Percentiles rank a stretch among this genome's conserved stretches.
phyloP scores from a whole-genome alignment of 2,888 invertebrate species.

The Masnerella sp. region DNA sequence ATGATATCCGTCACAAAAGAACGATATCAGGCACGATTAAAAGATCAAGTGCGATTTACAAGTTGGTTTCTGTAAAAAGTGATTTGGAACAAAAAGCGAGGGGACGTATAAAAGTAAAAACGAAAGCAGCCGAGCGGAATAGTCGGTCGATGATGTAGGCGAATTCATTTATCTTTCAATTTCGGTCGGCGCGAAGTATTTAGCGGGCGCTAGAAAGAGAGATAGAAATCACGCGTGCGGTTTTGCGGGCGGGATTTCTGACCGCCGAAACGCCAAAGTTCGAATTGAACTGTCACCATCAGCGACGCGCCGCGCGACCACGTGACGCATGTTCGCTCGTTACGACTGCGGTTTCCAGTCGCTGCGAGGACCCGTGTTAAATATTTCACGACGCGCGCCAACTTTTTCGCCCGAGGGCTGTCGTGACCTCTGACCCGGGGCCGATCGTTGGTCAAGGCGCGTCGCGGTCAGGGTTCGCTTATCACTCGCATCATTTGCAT shows the following conservation, averaged over 20 bases:
- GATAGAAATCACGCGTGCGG: slow-evolving; percentile 76
- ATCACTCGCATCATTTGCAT: slow-evolving; percentile 66
- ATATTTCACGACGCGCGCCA: slow-evolving; percentile 63
- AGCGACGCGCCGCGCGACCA: slow-evolving; percentile 70
- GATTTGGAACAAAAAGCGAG: too few species aligned
- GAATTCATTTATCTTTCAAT: slow-evolving; percentile 53
- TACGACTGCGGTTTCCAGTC: slow-evolving; percentile 73
- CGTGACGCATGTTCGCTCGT: slow-evolving; percentile 72
- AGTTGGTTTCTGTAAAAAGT: too few species aligned
- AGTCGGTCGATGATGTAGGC: slow-evolving; percentile 37
- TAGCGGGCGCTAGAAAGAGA: slow-evolving; percentile 64
- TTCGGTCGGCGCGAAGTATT: slow-evolving; percentile 30
- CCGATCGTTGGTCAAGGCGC: slow-evolving; percentile 20
- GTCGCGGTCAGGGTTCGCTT: slow-evolving; percentile 63
- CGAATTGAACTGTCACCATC: slow-evolving; percentile 78
- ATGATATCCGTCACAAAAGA: slow-evolving; percentile 25
- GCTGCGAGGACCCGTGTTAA: slow-evolving; percentile 63
- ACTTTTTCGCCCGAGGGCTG: slow-evolving; percentile 65
- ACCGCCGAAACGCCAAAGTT: slow-evolving; percentile 76
- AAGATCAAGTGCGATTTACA: too few species aligned
- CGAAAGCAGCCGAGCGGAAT: neutral
- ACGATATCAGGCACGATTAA: slow-evolving; percentile 18
- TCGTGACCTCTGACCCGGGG: slow-evolving; percentile 60
- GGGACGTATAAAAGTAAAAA: too few species aligned
- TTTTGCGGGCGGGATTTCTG: slow-evolving; percentile 75